phyloP scores from a whole-genome alignment of 92 coral and sea anemone genomes.

The Heliopora coerulea region DNA sequence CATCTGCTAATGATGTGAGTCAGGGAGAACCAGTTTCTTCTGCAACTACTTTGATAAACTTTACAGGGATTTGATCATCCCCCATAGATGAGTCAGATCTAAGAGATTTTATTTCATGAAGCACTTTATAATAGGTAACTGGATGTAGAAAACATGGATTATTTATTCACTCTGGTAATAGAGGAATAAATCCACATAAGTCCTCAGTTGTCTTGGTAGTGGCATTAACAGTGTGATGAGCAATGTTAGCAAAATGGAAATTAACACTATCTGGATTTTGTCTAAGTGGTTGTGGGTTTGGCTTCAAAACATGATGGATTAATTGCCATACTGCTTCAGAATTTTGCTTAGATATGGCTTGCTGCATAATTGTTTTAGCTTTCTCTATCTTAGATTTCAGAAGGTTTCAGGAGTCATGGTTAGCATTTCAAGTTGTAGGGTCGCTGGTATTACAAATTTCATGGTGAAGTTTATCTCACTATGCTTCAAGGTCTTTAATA shows the following conservation, averaged over 20 bases:
- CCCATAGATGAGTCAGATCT: too few relatives aligned
- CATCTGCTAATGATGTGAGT: too few relatives aligned
- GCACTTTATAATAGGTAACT: too few relatives aligned
- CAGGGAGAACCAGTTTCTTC: too few relatives aligned
- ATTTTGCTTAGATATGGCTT: slow-evolving; percentile 14
- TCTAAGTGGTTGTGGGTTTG: slow-evolving; percentile 19
- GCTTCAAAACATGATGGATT: slow-evolving; percentile 39
- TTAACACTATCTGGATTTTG: slow-evolving; percentile 32
- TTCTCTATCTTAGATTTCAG: slow-evolving; percentile 28
- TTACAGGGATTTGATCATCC: too few relatives aligned
- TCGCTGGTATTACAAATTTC: slow-evolving; percentile 28
- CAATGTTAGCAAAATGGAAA: background rate
- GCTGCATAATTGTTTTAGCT: background rate
- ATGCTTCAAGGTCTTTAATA: slow-evolving; percentile 32
- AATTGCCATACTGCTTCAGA: slow-evolving; percentile 34
- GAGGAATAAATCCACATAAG: too few relatives aligned
- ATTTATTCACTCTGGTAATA: too few relatives aligned
- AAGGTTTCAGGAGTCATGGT: slow-evolving; percentile 25
- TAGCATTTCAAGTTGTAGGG: slow-evolving; percentile 16
- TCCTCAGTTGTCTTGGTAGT: too few relatives aligned
- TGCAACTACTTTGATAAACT: too few relatives aligned
- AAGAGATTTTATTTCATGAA: too few relatives aligned
- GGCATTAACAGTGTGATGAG: too few relatives aligned
- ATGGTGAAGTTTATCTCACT: slow-evolving; percentile 21
- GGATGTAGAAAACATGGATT: too few relatives aligned